Evolutionary conservation across 2,888 invertebrate species (phyloP).

Genomic region (Homarus gammarus): DNA sequence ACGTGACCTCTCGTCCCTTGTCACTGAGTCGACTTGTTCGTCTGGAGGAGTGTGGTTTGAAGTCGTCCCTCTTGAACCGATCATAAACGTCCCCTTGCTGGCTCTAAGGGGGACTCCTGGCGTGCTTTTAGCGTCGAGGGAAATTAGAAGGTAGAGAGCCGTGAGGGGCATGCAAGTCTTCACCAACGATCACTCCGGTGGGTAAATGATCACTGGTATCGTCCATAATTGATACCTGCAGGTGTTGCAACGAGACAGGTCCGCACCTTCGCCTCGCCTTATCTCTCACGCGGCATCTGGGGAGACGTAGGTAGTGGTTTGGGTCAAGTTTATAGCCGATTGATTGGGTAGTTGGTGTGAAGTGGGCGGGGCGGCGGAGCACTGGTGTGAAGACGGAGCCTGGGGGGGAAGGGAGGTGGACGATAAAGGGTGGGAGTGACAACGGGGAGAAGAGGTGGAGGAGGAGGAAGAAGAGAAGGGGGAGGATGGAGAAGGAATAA

Average conservation of each 20-base stretch:
- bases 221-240: conserved; percentile 60
- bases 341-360: conserved; percentile 63
- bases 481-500: background rate
- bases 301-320: conserved; percentile 64
- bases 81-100: too few species aligned
- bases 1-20: too few species aligned
- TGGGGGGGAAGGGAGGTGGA: background rate
- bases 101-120: too few species aligned
- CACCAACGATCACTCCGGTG: conserved; percentile 38
- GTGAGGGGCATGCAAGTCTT: conserved; percentile 12
- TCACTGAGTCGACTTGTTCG: too few species aligned
- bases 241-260: conserved; percentile 63
- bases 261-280: conserved; percentile 53
- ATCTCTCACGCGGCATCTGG: conserved; percentile 67
- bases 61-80: too few species aligned
- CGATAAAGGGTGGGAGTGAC: background rate
- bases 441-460: background rate
- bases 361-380: conserved; percentile 52
- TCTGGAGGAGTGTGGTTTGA: too few species aligned
- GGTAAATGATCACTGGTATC: conserved; percentile 63
- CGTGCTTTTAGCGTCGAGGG: conserved; percentile 33
- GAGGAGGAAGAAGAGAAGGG: background rate
- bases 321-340: conserved; percentile 57
- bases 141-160: conserved; percentile 46
- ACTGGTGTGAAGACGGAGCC: background rate